A percentile compares a stretch with the other conserved stretches of the same genome.
These are phyloP conservation scores for Bruchidius siliquastri DNA, from an alignment of 2,888 invertebrate genomes.

Conservation along the genomic window DNA sequence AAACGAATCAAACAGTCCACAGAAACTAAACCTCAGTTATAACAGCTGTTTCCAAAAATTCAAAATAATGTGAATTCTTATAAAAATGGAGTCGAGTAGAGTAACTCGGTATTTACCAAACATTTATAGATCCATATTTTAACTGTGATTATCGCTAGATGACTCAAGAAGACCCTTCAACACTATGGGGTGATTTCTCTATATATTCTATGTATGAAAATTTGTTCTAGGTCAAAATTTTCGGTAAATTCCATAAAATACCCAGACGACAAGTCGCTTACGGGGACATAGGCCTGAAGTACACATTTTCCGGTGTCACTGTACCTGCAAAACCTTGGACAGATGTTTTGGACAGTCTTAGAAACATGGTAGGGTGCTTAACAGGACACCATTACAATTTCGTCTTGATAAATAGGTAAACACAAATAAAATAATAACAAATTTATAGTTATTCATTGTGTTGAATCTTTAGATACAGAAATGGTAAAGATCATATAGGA, in stretches of 20 bases:
- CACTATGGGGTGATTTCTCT: too few species aligned
- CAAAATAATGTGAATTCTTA: too few species aligned
- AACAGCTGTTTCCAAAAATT: too few species aligned
- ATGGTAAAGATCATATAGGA: conserved; percentile 66
- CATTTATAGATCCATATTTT: too few species aligned
- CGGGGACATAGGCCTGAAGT: conserved; percentile 61
- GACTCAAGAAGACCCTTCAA: too few species aligned
- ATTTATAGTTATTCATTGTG: conserved; percentile 7
- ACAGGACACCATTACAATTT: conserved; percentile 62
- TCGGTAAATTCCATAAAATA: conserved; percentile 62
- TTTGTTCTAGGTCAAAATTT: conserved; percentile 50
- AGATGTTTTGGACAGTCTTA: conserved; percentile 49
- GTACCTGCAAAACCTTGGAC: conserved; percentile 64
- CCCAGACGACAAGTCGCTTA: conserved; percentile 67
- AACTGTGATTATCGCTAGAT: too few species aligned
- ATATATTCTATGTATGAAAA: too few species aligned
- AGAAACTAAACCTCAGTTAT: too few species aligned
- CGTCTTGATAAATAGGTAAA: conserved; percentile 63
- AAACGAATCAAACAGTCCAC: too few species aligned
- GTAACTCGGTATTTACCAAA: too few species aligned
- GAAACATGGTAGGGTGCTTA: conserved; percentile 50
- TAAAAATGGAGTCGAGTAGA: too few species aligned
- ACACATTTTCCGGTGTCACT: conserved; percentile 61
- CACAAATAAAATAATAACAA: neutral
- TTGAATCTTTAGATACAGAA: conserved; percentile 61